Base-by-base conservation (phyloP, 1,140 invertebrate genomes). In the Tenebrio molitor region DNA sequence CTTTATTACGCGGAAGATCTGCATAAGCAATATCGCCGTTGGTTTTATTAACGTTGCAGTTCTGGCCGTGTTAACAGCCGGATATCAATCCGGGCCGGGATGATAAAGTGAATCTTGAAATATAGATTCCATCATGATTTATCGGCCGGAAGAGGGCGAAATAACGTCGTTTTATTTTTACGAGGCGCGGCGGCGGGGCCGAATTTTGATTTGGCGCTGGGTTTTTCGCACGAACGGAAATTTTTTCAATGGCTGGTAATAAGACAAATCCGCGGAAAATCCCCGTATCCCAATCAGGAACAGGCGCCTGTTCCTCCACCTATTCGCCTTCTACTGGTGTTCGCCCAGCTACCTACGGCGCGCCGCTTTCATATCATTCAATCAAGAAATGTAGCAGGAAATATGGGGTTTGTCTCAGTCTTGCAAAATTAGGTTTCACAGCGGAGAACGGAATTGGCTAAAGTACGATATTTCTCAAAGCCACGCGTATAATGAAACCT, bases 311-410 rank as follows among this genome's bases (percentile, higher is more conserved):
- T 63, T 34, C 58, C 58, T 25, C n/a, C n/a, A 16, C 58, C 6
- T 34, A 15, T 15, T 10, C 6, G 33, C 42, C 23, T 53, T 46
- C 67, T 19, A 21, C 8, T 14, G 16, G 33, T 29, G 66, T 12
- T 69, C 19, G 39, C 50, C 50, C 15, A 15, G 14, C 15, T 50
- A 46, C 65, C 39, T 68, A 46, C 2, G 44, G 1, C 4, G 39
- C 58, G 69, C 46, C 44, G 58, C 74, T 70, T 71, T 75, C 75
- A 78, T 78, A 78, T 76, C 77, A 78, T 78, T 78, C 77, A 78
- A 78, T 78, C 77, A 78, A 76, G 77, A 70, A 78, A 76, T 76
- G 77, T 76, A 76, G 75, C 74, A 72, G 77, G 75, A 78, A 77
- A 77, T 76, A 77, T 77, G 74, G 76, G 75, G 77, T 78, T 78